Percentiles rank a stretch among this genome's conserved stretches.
These are phyloP conservation scores for Emydocephalus ijimae DNA, from an alignment of 2,113 vertebrate species.

Conservation along the genomic window DNA sequence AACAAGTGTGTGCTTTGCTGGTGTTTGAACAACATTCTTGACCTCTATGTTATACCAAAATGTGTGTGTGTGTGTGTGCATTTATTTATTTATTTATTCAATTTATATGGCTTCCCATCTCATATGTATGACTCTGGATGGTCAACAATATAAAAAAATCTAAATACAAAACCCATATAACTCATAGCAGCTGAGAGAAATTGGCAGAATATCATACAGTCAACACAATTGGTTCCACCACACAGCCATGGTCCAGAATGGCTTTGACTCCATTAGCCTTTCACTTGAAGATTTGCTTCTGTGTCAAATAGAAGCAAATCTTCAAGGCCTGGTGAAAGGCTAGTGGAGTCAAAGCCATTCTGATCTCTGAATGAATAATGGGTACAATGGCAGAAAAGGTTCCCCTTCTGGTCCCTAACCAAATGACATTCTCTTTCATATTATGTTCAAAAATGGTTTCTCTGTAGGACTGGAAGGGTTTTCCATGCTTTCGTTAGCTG, in stretches of 20 bases:
- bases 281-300: too few species aligned
- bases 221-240: neutral
- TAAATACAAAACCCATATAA: neutral
- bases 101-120: neutral
- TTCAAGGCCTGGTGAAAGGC: neutral
- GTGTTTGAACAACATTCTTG: neutral
- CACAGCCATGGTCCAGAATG: neutral
- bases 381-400: neutral
- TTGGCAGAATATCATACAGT: neutral
- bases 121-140: neutral
- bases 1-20: neutral
- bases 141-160: neutral
- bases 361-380: neutral
- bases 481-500: neutral
- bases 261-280: neutral
- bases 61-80: too few species aligned
- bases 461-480: neutral
- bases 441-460: neutral
- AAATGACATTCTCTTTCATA: neutral
- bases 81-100: neutral
- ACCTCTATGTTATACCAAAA: neutral
- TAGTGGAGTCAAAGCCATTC: neutral
- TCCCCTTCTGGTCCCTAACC: neutral
- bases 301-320: neutral
- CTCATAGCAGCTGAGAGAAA: neutral